Conservation (phyloP, 2,888 invertebrate species). For the Agonopterix alstromeriana region DNA sequence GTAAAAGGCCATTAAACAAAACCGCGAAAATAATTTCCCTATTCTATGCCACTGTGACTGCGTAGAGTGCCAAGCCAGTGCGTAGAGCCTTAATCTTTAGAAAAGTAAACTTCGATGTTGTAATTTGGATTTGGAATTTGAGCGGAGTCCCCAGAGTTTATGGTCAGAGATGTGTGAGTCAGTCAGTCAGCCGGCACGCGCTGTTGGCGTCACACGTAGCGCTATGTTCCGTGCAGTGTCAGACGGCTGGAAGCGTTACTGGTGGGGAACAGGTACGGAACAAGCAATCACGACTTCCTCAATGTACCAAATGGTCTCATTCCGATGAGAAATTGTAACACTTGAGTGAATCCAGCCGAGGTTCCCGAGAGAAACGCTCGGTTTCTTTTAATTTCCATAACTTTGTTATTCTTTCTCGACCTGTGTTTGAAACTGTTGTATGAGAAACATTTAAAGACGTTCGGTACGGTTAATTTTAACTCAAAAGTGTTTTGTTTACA, state of each 20-base stretch:
- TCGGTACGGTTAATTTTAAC: too few species aligned
- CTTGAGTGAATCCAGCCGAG: conserved; percentile 1
- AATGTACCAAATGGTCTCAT: conserved; percentile 33
- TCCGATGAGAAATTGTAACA: conserved; percentile 17
- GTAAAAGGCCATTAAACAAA: conserved; percentile 26
- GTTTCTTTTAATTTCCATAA: background rate
- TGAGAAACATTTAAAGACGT: too few species aligned
- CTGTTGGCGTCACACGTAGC: conserved; percentile 53
- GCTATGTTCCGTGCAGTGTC: conserved; percentile 66
- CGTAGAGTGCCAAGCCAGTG: background rate
- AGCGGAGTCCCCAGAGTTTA: conserved; percentile 25
- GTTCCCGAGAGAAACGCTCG: conserved; percentile 3
- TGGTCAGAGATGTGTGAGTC: conserved; percentile 17
- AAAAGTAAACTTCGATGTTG: conserved; percentile 13
- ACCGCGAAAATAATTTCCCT: conserved; percentile 17
- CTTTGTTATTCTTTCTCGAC: background rate
- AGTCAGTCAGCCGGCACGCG: conserved; percentile 61
- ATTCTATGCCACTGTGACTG: background rate
- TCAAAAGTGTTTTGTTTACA: too few species aligned
- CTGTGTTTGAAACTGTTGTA: too few species aligned
- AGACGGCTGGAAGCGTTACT: conserved; percentile 68
- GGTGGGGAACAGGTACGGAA: conserved; percentile 75
- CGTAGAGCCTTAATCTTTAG: background rate
- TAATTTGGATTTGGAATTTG: conserved; percentile 25
- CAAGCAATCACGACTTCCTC: conserved; percentile 55